Conservation (phyloP, 2,113 vertebrate species). For the Cebus imitator region DNA sequence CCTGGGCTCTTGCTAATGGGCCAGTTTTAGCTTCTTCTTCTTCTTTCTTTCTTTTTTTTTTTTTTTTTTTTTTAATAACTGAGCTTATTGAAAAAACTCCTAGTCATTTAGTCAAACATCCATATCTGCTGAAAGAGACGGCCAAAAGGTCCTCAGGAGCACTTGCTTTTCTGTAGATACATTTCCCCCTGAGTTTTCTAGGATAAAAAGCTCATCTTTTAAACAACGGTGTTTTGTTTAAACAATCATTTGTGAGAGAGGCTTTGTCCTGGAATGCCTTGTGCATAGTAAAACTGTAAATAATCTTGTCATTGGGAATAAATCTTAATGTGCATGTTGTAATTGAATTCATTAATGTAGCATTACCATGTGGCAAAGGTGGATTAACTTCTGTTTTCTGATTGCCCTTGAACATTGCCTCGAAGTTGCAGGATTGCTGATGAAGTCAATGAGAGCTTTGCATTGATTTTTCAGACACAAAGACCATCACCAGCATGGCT, state of each 20-base stretch:
- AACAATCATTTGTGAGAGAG: background rate
- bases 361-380: slow-evolving; percentile 61
- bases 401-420: slow-evolving; percentile 70
- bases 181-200: background rate
- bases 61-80: too few relatives aligned
- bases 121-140: background rate
- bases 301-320: slow-evolving; percentile 62
- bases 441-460: slow-evolving; percentile 66
- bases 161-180: background rate
- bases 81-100: background rate
- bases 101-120: background rate
- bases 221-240: background rate
- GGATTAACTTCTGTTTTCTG: slow-evolving; percentile 59
- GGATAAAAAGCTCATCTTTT: background rate
- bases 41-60: too few relatives aligned
- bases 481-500: slow-evolving; percentile 69
- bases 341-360: slow-evolving; percentile 71
- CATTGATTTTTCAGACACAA: slow-evolving; percentile 83
- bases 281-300: slow-evolving; percentile 58
- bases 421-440: background rate
- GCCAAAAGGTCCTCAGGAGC: background rate
- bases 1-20: background rate
- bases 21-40: too few relatives aligned
- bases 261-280: slow-evolving; percentile 23
- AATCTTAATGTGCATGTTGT: slow-evolving; percentile 69